Evolutionary conservation across 2,888 invertebrate genomes (phyloP).

Genomic region (Acleris holmiana): DNA sequence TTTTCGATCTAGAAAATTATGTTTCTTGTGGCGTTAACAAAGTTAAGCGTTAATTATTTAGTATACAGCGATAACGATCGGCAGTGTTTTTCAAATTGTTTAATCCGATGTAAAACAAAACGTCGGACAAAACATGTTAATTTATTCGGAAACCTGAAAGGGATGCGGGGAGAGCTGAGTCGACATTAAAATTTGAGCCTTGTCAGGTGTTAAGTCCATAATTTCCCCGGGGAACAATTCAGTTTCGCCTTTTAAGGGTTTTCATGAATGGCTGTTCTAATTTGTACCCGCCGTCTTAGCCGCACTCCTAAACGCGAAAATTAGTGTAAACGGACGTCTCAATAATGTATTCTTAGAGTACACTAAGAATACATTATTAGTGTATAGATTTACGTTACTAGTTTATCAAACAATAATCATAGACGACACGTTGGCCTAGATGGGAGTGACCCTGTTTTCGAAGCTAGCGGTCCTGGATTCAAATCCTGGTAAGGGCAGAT

Average conservation of each 20-base stretch:
- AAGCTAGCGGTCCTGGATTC: too few species aligned
- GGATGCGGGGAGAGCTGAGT: slow-evolving; percentile 54
- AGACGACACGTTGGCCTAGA: too few species aligned
- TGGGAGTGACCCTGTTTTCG: too few species aligned
- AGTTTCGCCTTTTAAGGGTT: slow-evolving; percentile 80
- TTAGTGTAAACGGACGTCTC: background rate
- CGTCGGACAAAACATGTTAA: slow-evolving; percentile 68
- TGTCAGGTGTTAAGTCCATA: slow-evolving; percentile 84
- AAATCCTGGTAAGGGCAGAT: too few species aligned
- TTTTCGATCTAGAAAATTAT: too few species aligned
- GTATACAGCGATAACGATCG: background rate
- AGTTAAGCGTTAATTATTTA: too few species aligned
- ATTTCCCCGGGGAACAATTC: slow-evolving; percentile 81
- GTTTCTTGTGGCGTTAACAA: too few species aligned
- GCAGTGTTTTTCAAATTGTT: slow-evolving; percentile 7
- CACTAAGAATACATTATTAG: too few species aligned
- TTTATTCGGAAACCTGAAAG: slow-evolving; percentile 71
- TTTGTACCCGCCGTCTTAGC: slow-evolving; percentile 62
- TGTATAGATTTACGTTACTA: background rate
- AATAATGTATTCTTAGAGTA: background rate
- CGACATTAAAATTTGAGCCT: slow-evolving; percentile 82
- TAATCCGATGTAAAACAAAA: slow-evolving; percentile 38
- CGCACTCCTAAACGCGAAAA: slow-evolving; percentile 35
- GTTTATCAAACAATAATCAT: too few species aligned
- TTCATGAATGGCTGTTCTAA: slow-evolving; percentile 75